Percentiles rank a stretch among this genome's conserved stretches.
Conservation (phyloP, 2,888 invertebrate genomes). For the Tinea trinotella region DNA sequence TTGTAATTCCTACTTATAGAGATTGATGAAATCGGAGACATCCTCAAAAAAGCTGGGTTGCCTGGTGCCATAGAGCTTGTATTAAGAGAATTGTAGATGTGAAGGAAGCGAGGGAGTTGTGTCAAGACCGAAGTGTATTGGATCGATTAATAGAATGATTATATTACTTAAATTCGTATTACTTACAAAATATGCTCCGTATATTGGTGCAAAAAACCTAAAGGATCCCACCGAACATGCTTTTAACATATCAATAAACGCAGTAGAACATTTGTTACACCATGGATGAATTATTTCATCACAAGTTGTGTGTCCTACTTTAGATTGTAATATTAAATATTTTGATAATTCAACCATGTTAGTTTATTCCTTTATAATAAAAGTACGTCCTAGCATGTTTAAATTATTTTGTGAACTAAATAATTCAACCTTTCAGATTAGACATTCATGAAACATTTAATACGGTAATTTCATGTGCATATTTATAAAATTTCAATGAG, state of each 20-base stretch:
- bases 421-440: not conserved
- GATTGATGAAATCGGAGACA: no score
- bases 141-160: no score
- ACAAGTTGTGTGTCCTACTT: constrained; percentile 33
- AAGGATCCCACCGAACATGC: constrained; percentile 35
- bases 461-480: not conserved
- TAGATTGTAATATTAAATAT: constrained; percentile 33
- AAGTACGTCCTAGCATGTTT: not conserved
- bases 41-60: no score
- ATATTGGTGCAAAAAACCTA: constrained; percentile 39
- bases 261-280: constrained; percentile 41
- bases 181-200: constrained; percentile 39
- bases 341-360: constrained; percentile 60
- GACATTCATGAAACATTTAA: not conserved
- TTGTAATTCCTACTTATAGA: no score
- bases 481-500: not conserved
- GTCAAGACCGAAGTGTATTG: no score
- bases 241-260: constrained; percentile 35
- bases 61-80: no score
- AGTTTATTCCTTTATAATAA: not conserved
- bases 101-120: no score
- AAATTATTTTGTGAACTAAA: not conserved
- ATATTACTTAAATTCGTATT: no score
- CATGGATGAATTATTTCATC: constrained; percentile 46
- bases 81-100: no score